Conservation (phyloP, 2,888 invertebrate species). For the Xanthia icteritia region DNA sequence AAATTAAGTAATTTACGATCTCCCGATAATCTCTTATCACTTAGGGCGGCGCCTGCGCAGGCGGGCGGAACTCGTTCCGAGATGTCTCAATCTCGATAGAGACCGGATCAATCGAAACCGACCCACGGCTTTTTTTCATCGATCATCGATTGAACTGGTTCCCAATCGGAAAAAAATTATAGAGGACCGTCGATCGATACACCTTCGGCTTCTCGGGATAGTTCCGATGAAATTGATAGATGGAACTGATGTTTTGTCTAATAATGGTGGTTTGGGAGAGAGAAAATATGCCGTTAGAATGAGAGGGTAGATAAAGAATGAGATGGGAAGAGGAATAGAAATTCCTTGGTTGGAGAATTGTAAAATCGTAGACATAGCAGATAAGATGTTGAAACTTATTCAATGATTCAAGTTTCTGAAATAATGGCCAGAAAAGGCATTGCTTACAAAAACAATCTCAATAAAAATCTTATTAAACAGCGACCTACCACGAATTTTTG, state of each 20-base stretch:
- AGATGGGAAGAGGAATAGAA: constrained; percentile 14
- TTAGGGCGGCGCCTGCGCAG: constrained; percentile 73
- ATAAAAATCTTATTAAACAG: constrained; percentile 46
- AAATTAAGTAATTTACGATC: constrained; percentile 63
- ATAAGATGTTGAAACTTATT: constrained; percentile 5
- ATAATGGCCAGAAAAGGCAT: constrained; percentile 7
- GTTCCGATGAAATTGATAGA: constrained; percentile 67
- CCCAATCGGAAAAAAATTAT: constrained; percentile 79
- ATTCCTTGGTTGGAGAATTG: constrained; percentile 5
- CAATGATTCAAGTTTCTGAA: constrained; percentile 1
- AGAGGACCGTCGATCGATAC: constrained; percentile 64
- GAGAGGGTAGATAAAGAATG: constrained; percentile 24
- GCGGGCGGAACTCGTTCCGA: constrained; percentile 85
- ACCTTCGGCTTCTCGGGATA: constrained; percentile 64
- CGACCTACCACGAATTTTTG: constrained; percentile 52
- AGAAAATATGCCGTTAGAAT: constrained; percentile 52
- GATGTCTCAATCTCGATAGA: constrained; percentile 89
- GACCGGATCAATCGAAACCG: constrained; percentile 88
- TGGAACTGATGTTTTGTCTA: constrained; percentile 66
- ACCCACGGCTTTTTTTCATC: constrained; percentile 85
- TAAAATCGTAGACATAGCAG: background rate
- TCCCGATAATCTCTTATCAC: constrained; percentile 67
- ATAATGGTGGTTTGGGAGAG: constrained; percentile 61
- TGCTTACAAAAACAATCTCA: constrained; percentile 12
- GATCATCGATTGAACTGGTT: constrained; percentile 86